Conservation (phyloP, 2,888 invertebrate species). For the Melieria picta region DNA sequence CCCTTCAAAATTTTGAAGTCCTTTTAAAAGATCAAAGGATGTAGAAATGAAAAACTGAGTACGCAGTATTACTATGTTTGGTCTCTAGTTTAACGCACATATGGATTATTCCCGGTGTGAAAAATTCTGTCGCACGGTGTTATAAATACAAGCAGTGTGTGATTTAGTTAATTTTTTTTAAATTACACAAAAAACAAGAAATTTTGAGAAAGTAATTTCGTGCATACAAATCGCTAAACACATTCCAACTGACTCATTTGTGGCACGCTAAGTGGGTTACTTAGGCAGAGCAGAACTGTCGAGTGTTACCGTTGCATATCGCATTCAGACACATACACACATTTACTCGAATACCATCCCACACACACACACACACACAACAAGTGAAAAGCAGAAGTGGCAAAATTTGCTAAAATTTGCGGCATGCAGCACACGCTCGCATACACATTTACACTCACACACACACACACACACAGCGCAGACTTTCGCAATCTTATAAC, state of each 20-base stretch:
- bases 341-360: neutral
- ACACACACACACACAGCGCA: no score
- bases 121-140: no score
- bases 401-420: no score
- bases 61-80: no score
- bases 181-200: conserved; percentile 9
- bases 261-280: conserved; percentile 52
- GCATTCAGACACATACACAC: neutral
- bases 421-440: no score
- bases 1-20: no score
- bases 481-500: no score
- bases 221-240: conserved; percentile 46
- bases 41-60: no score
- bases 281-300: conserved; percentile 22
- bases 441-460: no score
- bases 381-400: neutral
- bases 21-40: no score
- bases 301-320: neutral
- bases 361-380: neutral
- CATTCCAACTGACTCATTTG: neutral
- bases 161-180: neutral
- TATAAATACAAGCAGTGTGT: neutral
- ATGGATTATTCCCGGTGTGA: no score
- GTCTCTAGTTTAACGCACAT: no score
- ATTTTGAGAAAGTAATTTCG: conserved; percentile 44